Percentiles rank a stretch among this genome's conserved stretches.
Conservation (phyloP, 2,797 vertebrate species). For the Cuculus canorus region DNA sequence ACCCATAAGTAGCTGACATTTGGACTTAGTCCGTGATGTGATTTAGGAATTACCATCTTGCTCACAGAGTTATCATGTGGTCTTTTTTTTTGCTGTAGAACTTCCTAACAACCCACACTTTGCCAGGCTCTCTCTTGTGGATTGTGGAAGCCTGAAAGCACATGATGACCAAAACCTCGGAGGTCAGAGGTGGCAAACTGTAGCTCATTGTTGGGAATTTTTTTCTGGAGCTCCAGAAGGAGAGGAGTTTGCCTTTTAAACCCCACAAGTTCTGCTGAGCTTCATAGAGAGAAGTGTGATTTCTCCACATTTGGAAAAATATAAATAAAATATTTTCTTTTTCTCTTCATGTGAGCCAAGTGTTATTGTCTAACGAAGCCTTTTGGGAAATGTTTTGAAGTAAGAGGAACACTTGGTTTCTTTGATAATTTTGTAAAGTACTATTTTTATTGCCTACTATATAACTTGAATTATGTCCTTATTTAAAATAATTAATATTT, state of each 20-base stretch:
- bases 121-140: neutral
- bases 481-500: neutral
- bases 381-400: neutral
- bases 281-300: neutral
- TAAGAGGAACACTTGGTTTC: neutral
- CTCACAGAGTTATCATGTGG: neutral
- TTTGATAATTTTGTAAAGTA: neutral
- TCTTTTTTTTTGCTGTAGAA: neutral
- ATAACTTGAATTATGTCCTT: neutral
- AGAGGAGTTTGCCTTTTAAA: neutral
- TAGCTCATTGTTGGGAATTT: neutral
- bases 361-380: neutral
- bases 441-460: neutral
- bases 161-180: neutral
- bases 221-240: neutral
- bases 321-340: neutral
- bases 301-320: neutral
- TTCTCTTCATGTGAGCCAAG: neutral
- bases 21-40: neutral
- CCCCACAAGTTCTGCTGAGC: neutral
- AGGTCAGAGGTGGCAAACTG: neutral
- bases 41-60: neutral
- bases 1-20: conserved; percentile 16
- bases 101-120: neutral
- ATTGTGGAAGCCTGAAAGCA: neutral